Conservation (phyloP, 2,797 vertebrate genomes). For the Anolis apletophallus region DNA sequence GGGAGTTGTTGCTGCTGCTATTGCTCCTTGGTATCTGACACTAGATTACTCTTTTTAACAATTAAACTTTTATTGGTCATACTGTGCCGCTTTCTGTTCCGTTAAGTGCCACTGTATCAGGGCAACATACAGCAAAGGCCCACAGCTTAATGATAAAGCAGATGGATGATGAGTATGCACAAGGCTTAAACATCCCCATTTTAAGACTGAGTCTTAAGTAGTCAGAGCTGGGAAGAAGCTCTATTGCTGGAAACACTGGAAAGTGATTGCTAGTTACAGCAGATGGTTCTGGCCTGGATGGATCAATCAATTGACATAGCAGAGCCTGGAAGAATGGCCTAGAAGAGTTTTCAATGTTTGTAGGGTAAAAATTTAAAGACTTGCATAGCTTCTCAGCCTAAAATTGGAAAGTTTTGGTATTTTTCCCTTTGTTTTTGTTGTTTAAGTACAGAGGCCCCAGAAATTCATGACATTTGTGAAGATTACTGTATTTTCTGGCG, state of each 20-base stretch:
- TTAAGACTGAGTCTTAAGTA: not conserved
- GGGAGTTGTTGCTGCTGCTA: conserved; percentile 64
- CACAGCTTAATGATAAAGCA: not conserved
- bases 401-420: too few relatives aligned
- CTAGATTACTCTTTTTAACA: accelerated
- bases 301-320: not conserved
- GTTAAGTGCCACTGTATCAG: not conserved
- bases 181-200: not conserved
- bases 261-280: not conserved
- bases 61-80: not conserved
- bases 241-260: not conserved
- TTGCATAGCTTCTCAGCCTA: not conserved
- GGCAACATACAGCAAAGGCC: not conserved
- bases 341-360: not conserved
- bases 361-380: too few relatives aligned
- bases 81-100: not conserved
- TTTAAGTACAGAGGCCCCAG: too few relatives aligned
- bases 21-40: not conserved
- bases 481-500: too few relatives aligned
- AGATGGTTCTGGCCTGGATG: not conserved
- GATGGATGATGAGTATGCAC: too few relatives aligned
- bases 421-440: too few relatives aligned
- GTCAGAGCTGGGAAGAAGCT: not conserved
- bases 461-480: too few relatives aligned
- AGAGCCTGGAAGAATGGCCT: not conserved